Conservation (phyloP, 2,888 invertebrate genomes). For the Drosophila tanythrix region DNA sequence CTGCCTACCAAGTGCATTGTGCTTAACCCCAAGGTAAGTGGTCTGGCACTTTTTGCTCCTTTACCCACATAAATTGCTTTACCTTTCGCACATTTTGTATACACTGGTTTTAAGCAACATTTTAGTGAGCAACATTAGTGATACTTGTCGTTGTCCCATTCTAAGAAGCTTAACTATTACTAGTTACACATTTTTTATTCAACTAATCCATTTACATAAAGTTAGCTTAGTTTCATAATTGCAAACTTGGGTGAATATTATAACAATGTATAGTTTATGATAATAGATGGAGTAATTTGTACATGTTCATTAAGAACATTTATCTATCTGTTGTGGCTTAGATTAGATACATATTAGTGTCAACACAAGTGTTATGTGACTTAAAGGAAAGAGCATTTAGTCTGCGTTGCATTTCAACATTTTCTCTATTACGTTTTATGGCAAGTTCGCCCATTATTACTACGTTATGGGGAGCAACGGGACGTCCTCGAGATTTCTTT, state of each 20-base stretch:
- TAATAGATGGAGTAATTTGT: background rate
- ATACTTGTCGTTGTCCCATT: background rate
- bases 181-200: background rate
- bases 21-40: constrained; percentile 91
- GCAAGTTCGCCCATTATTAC: constrained; percentile 43
- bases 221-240: background rate
- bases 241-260: background rate
- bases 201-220: background rate
- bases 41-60: constrained; percentile 27
- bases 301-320: background rate
- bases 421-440: constrained; percentile 29
- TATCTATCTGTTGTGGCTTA: background rate
- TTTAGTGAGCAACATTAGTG: background rate
- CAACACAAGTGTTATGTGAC: no score
- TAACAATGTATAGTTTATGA: background rate
- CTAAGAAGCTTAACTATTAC: background rate
- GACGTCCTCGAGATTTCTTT: constrained; percentile 35
- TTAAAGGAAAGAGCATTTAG: constrained; percentile 25
- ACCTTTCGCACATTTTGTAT: constrained; percentile 21
- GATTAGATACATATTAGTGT: background rate
- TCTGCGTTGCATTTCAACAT: background rate
- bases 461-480: constrained; percentile 26
- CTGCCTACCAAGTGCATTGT: constrained; percentile 91
- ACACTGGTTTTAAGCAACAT: background rate
- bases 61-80: constrained; percentile 38